These are phyloP conservation scores for Theristus sp. DNA, from an alignment of 2,888 invertebrate species.

Conservation along the genomic window DNA sequence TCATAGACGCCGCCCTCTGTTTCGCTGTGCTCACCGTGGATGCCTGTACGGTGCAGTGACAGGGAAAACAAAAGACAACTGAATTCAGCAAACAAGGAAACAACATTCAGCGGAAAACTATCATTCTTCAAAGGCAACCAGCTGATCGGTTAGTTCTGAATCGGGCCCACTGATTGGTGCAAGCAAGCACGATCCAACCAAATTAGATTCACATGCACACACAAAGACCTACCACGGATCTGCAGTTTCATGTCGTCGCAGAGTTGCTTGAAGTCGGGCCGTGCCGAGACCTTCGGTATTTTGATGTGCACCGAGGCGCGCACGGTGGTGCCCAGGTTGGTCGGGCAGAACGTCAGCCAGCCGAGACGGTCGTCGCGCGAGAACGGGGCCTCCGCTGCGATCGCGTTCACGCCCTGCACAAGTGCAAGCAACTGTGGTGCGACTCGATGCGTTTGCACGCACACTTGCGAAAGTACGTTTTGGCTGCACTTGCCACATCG, in stretches of 20 bases:
- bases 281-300: slow-evolving; percentile 48
- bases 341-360: slow-evolving; percentile 64
- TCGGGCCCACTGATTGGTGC: no score
- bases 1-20: slow-evolving; percentile 74
- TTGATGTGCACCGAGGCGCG: slow-evolving; percentile 86
- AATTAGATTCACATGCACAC: no score
- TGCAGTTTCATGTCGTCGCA: slow-evolving; percentile 59
- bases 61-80: not conserved
- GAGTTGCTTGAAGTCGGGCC: slow-evolving; percentile 39
- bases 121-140: not conserved
- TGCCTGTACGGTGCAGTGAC: slow-evolving; percentile 30
- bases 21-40: slow-evolving; percentile 84
- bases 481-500: no score
- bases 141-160: no score
- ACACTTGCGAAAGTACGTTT: not conserved
- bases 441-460: not conserved
- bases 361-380: slow-evolving; percentile 57
- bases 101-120: not conserved
- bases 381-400: slow-evolving; percentile 67
- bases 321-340: slow-evolving; percentile 65
- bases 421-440: no score
- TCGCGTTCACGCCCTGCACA: slow-evolving; percentile 65
- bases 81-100: not conserved
- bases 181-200: no score
- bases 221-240: slow-evolving; percentile 35